Base-by-base conservation (phyloP, 2,797 vertebrate genomes). In the Hypotaenidia philippensis region DNA sequence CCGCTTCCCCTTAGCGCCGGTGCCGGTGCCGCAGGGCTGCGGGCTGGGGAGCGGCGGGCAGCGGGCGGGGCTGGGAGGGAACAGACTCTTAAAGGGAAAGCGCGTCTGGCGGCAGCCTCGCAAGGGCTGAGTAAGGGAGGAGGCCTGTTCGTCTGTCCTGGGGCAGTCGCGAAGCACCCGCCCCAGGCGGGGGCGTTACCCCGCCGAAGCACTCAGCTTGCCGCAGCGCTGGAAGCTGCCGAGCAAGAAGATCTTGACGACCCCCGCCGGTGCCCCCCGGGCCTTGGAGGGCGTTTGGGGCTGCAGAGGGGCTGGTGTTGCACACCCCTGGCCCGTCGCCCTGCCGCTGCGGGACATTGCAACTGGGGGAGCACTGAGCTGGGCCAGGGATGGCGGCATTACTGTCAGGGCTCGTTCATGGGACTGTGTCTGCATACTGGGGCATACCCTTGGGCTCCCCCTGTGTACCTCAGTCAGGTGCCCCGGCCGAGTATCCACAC, bases 11-110 rank as follows among this genome's bases (percentile, higher is more conserved):
- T 87, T 89, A 77, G 83, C 93, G 83, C 38, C 65, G 19, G 6
- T 3, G 71, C 70, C 40, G 56, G 41, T 87, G 71, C 72, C 66
- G 95, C 82, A 89, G 79, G 75, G 87, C 63, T 83, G 90, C 83
- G 68, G 87, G 88, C 75, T 61, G 57, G 36, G 55, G 25, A 83
- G 85, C 59, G 52, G 41, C 71, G 11, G 40, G 55, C 52, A 59
- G 61, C 50, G 63, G 63, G 86, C 64, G 87, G 56, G 26, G 74
- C 69, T 65, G 96, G 90, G 95, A 93, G 96, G 94, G 94, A 92
- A 87, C 92, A 89, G 89, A 77, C 34, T 68, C 71, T 97, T 96
- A 97, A 97, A 94, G 96, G 80, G 52, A 36, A 65, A 68, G 89
- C 50, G 49, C 59, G 66, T 5, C 79, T 22, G 53, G 47, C 75